These are phyloP conservation scores for Zaprionus gabonicus DNA, from an alignment of 1,140 invertebrate species.

Conservation along the genomic window DNA sequence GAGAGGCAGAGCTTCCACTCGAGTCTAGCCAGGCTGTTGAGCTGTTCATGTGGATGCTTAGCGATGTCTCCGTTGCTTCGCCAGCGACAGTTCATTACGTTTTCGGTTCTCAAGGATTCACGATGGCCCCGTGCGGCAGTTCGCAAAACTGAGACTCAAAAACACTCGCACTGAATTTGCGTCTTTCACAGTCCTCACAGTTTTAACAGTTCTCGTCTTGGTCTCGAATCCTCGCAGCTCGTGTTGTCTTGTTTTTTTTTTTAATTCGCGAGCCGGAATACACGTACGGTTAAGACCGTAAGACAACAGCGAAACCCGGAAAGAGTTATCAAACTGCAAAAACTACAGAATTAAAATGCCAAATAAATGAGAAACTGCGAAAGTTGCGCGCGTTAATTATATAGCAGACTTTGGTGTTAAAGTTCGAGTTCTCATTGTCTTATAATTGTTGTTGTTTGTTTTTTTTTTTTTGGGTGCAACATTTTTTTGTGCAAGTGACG, in stretches of 20 bases:
- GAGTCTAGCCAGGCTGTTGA: conserved; percentile 3
- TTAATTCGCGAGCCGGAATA: neutral
- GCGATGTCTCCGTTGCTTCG: conserved; percentile 45
- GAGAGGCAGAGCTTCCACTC: conserved; percentile 43
- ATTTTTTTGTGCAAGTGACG: neutral
- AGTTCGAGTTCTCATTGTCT: neutral
- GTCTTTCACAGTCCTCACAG: conserved; percentile 10
- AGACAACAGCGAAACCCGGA: neutral
- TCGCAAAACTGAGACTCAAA: conserved; percentile 32
- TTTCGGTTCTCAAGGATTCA: conserved; percentile 74
- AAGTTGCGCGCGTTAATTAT: conserved; percentile 8
- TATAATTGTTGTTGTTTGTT: neutral
- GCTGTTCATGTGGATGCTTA: conserved; percentile 62
- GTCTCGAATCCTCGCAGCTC: neutral
- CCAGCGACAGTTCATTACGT: conserved; percentile 70
- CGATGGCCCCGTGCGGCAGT: conserved; percentile 64
- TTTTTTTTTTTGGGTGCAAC: neutral
- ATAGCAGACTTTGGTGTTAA: neutral
- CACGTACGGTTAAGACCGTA: neutral
- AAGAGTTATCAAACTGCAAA: neutral
- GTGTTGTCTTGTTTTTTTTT: neutral
- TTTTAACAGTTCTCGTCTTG: neutral
- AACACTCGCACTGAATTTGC: conserved; percentile 23
- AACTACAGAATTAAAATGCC: neutral
- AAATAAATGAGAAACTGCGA: conserved; percentile 4